Evolutionary conservation across 2,888 invertebrate species (phyloP), one percentile per base, ranked within the genome.

Genomic region (Ormia ochracea): DNA sequence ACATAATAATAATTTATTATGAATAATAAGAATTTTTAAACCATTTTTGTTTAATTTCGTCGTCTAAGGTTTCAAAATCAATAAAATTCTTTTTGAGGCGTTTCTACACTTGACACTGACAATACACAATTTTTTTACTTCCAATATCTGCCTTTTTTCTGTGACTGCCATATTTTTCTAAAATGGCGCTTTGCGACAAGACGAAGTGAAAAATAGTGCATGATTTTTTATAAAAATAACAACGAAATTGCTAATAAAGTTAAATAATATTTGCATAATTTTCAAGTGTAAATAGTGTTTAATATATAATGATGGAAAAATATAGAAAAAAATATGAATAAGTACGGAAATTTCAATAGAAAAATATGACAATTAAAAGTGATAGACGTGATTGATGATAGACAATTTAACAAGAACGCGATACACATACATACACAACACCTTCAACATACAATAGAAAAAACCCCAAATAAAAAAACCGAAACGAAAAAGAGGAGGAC

Each of bases 141-240:
- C 48, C 28, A 23, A 63, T 31, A 69, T 69, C 52, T 58, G 72
- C 56, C 31, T 63, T 65, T 68, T 77, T 56, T 70, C 63, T 68
- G 54, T 65, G 70, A 59, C 75, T 73, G 63, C 76, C 76, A 80
- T 65, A 79, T 72, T 82, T 82, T 81, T 83, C 82, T 83, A 84
- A 84, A 84, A 84, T 84, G 84, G 84, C 84, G 84, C 83, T 83
- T 79, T 82, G 80, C 58, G 66, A 72, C 59, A 65, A 80, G 63
- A 75, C 79, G 79, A 80, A 80, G 79, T 74, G 61, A 63, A 75
- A 75, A 79, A 75, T 70, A 70, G 79, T 79, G 75, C 69, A 69
- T 69, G 70, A 43, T 23, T 66, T 73, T 79, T 80, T 68, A 50
- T 68, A 56, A 80, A 79, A 76, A 80, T 76, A 73, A 80, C 80